Evolutionary conservation across 1,140 invertebrate genomes (phyloP).

Genomic region (Lerema accius): DNA sequence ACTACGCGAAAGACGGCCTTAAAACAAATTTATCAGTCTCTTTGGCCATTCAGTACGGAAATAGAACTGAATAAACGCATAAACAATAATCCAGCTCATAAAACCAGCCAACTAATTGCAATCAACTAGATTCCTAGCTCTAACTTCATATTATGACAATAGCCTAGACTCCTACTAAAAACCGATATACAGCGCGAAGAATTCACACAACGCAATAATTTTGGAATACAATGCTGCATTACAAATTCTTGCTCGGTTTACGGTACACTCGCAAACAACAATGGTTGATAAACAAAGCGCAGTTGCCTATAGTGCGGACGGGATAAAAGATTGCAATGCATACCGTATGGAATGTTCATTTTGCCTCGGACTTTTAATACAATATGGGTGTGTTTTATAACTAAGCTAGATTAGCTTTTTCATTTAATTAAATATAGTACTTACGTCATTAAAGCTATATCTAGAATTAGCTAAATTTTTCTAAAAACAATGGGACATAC

Average conservation of each 20-base stretch:
- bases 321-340: constrained; percentile 28
- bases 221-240: constrained; percentile 45
- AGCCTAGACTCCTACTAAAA: constrained; percentile 6
- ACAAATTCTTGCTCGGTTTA: constrained; percentile 36
- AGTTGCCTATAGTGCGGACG: constrained; percentile 23
- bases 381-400: constrained; percentile 1
- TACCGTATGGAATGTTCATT: constrained; percentile 3
- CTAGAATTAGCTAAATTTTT: no score
- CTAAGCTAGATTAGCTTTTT: no score
- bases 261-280: constrained; percentile 48
- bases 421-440: no score
- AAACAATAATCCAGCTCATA: neutral
- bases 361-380: constrained; percentile 6
- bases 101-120: constrained; percentile 13
- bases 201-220: constrained; percentile 33
- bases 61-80: no score
- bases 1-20: no score
- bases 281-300: constrained; percentile 57
- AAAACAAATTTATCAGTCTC: no score
- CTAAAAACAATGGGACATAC: no score
- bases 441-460: no score
- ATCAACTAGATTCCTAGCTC: constrained; percentile 4
- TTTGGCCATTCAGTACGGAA: no score
- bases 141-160: neutral
- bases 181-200: constrained; percentile 28